Evolutionary conservation across 2,113 vertebrate genomes (phyloP), one percentile per base, ranked within the genome.

Genomic region (Ovibos moschatus): DNA sequence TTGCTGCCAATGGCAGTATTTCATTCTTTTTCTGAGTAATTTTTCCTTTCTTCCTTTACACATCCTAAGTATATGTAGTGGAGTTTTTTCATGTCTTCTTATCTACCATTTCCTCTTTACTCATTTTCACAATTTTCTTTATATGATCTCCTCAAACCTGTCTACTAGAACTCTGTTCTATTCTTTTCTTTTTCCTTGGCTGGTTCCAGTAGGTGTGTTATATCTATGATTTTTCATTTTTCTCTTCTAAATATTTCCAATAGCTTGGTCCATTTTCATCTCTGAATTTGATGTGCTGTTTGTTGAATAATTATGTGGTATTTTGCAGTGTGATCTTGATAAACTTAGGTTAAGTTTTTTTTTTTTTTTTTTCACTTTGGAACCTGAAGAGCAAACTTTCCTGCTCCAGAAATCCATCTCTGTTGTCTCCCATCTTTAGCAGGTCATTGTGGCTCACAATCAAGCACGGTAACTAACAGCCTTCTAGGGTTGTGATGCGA

Each of bases 401-500:
- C 82, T 51, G 53, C 23, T 62, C 13, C 3, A 36, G 27, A 28
- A 89, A 15, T 28, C 45, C 5, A 15, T 67, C 10, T 67, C 8
- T 6, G 57, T 47, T 58, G 4, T n/a, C 28, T 85, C 25, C 12
- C 6, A 3, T 50, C 30, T 36, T 43, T 60, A 55, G 55, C 74
- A 40, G 57, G 36, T 47, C 17, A 33, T 8, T 16, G 25, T 30
- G 74, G 6, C 27, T 76, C 47, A 10, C 3, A 55, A 19, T 16
- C 13, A 7, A 47, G 14, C 5, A 3, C 64, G 17, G 57, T 43
- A 40, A 40, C 3, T 82, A 51, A 50, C 4, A 17, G 4, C 40
- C 6, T 74, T 28, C 28, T 16, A n/a, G 25, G 3, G 0, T 2
- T 23, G 10, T 19, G n/a, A 50, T 15, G 12, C 28, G 17, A 6